phyloP scores from a whole-genome alignment of 2,797 vertebrate species.

The Merluccius polli region DNA sequence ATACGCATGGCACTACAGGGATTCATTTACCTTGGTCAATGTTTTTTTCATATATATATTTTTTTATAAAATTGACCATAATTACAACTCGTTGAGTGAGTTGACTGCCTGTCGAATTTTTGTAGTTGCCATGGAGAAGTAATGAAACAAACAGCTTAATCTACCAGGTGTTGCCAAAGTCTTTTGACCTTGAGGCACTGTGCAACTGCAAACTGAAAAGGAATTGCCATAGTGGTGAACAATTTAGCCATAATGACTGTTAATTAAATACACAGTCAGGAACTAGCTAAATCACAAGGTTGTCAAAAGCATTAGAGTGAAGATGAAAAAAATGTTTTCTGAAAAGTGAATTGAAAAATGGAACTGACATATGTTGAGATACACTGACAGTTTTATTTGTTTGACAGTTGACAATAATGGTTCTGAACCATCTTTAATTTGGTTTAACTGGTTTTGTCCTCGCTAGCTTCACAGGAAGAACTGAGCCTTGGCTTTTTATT shows the following conservation, averaged over 20 bases:
- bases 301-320: slow-evolving; percentile 32
- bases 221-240: slow-evolving; percentile 21
- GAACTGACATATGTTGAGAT: slow-evolving; percentile 51
- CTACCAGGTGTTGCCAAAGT: slow-evolving; percentile 56
- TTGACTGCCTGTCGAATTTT: slow-evolving; percentile 45
- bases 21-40: slow-evolving; percentile 41
- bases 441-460: slow-evolving; percentile 17
- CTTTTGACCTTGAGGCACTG: slow-evolving; percentile 65
- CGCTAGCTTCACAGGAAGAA: neutral
- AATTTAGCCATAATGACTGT: slow-evolving; percentile 21
- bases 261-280: slow-evolving; percentile 17
- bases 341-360: slow-evolving; percentile 60
- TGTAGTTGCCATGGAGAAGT: slow-evolving; percentile 61
- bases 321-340: slow-evolving; percentile 28
- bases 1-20: neutral
- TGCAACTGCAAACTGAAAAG: slow-evolving; percentile 56
- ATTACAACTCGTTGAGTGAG: slow-evolving; percentile 53
- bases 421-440: slow-evolving; percentile 8
- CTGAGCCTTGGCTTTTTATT: neutral
- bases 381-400: slow-evolving; percentile 21
- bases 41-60: slow-evolving; percentile 54
- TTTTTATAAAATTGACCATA: slow-evolving; percentile 45
- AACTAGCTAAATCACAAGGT: slow-evolving; percentile 40
- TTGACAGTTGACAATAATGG: neutral
- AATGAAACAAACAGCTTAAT: slow-evolving; percentile 56